Evolutionary conservation across 2,888 invertebrate species (phyloP).

Genomic region (Mactromeris polynyma): DNA sequence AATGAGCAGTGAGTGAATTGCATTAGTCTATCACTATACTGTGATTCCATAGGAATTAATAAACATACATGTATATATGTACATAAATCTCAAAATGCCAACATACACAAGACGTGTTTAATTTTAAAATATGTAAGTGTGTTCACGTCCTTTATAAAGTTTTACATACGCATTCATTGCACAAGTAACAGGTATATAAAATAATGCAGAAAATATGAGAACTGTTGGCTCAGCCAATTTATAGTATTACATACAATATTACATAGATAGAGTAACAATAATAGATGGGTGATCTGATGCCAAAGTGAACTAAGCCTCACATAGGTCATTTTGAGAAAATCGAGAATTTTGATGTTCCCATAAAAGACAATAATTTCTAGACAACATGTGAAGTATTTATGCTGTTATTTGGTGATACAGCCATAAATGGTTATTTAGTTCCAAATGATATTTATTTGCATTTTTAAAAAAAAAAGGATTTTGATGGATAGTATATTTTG

Average conservation of each 20-base stretch:
- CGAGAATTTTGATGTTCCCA: too few species aligned
- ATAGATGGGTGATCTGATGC: too few species aligned
- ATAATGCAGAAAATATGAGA: not conserved
- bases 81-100: not conserved
- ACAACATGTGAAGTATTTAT: too few species aligned
- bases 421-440: too few species aligned
- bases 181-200: not conserved
- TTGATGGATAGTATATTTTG: too few species aligned
- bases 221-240: not conserved
- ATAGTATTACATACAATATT: not conserved
- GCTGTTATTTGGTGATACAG: too few species aligned
- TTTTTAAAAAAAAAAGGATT: too few species aligned
- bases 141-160: not conserved
- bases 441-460: too few species aligned
- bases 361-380: too few species aligned
- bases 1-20: not conserved
- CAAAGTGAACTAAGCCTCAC: too few species aligned
- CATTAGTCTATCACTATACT: not conserved
- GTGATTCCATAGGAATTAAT: constrained; percentile 11
- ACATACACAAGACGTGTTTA: not conserved
- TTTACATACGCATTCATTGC: not conserved
- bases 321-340: too few species aligned
- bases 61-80: not conserved
- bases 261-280: not conserved
- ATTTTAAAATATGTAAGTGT: not conserved